phyloP scores from a whole-genome alignment of 2,888 invertebrate species.

The Tetragnatha montana region DNA sequence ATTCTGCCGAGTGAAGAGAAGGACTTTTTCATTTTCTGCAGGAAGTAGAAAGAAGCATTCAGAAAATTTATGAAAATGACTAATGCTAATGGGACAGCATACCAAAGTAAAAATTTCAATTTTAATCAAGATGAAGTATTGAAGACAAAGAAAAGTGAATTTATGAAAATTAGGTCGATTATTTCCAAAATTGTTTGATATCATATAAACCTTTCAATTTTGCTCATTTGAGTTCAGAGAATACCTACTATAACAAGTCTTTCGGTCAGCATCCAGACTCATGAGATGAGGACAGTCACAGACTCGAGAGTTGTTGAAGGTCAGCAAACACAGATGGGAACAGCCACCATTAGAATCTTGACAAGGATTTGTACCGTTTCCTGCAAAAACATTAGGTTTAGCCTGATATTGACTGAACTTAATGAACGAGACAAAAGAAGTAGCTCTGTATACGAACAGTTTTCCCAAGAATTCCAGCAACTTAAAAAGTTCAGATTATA shows the following conservation, averaged over 20 bases:
- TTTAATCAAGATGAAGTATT: no score
- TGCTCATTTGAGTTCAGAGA: background rate
- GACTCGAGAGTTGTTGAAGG: constrained; percentile 81
- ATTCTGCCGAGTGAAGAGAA: constrained; percentile 85
- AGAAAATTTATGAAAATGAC: no score
- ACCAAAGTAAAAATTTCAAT: no score
- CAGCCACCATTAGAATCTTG: constrained; percentile 84
- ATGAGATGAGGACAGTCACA: constrained; percentile 93
- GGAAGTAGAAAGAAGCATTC: constrained; percentile 61
- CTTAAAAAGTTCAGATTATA: background rate
- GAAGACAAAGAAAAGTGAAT: no score
- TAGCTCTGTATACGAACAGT: no score
- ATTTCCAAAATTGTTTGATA: no score
- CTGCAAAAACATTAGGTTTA: constrained; percentile 71
- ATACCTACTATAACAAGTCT: constrained; percentile 82
- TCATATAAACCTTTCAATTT: no score
- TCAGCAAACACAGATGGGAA: constrained; percentile 87
- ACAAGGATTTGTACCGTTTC: constrained; percentile 81
- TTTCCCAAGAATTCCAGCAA: background rate
- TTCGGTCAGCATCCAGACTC: constrained; percentile 82
- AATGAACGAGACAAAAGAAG: no score
- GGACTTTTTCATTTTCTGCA: constrained; percentile 85
- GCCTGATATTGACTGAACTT: background rate
- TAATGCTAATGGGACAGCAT: no score
- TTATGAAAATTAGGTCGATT: no score